A percentile compares a stretch with the other conserved stretches of the same genome.
Evolutionary conservation across 2,113 vertebrate species (phyloP).

Genomic region (Eublepharis macularius): DNA sequence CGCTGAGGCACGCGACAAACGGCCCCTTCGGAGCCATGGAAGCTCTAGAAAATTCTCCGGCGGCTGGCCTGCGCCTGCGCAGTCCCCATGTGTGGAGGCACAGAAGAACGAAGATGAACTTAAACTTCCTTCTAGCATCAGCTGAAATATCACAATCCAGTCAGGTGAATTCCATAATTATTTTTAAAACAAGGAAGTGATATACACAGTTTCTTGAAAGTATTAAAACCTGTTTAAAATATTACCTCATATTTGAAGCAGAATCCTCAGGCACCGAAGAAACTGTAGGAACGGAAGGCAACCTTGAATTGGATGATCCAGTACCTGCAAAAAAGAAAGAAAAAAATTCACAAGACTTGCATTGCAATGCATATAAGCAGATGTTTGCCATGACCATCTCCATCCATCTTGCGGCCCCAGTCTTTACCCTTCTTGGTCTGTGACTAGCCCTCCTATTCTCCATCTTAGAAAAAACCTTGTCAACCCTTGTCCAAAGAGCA

Average conservation of each 20-base stretch:
- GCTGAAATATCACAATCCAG: slow-evolving; percentile 16
- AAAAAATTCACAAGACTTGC: slow-evolving; percentile 23
- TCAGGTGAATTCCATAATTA: slow-evolving; percentile 9
- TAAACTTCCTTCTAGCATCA: slow-evolving; percentile 2
- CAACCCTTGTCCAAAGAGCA: too few relatives aligned
- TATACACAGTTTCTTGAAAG: background rate
- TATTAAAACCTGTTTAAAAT: background rate
- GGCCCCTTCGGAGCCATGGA: too few relatives aligned
- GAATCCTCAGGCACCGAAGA: slow-evolving; percentile 90
- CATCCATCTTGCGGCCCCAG: too few relatives aligned
- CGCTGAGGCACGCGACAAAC: too few relatives aligned
- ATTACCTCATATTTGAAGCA: slow-evolving; percentile 93
- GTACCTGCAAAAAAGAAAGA: slow-evolving; percentile 68
- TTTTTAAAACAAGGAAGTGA: slow-evolving; percentile 17
- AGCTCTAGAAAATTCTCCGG: too few relatives aligned
- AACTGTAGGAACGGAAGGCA: slow-evolving; percentile 92
- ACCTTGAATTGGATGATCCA: slow-evolving; percentile 86
- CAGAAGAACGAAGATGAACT: too few relatives aligned
- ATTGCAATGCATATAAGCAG: background rate
- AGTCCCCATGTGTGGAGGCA: too few relatives aligned
- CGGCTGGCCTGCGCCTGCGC: too few relatives aligned
- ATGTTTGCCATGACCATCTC: background rate
- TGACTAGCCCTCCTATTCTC: too few relatives aligned
- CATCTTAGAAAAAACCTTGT: too few relatives aligned
- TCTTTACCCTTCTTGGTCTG: too few relatives aligned